Conservation (phyloP, 2,888 invertebrate genomes). For the Nephrotoma flavescens region DNA sequence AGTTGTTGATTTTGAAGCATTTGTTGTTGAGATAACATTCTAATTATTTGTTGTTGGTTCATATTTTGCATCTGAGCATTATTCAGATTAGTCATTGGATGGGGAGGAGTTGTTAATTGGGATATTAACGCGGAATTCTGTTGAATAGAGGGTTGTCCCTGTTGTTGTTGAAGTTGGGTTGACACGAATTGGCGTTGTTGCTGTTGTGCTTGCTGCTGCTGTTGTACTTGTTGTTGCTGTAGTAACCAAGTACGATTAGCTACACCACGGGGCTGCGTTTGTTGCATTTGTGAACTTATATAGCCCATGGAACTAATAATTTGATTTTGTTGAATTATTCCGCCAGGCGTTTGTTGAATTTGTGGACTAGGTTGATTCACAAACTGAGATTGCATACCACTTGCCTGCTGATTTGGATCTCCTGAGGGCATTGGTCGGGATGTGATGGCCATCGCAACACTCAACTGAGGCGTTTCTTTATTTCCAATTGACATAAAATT, state of each 20-base stretch:
- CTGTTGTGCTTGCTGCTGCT: conserved; percentile 2
- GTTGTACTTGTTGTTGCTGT: neutral
- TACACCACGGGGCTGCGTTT: too few relatives aligned
- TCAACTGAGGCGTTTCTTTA: too few relatives aligned
- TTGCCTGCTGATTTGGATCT: neutral
- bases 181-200: conserved; percentile 14
- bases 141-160: conserved; percentile 15
- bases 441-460: too few relatives aligned
- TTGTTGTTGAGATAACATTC: conserved; percentile 14
- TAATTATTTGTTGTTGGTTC: conserved; percentile 14
- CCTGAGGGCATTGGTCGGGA: neutral
- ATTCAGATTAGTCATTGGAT: conserved; percentile 17
- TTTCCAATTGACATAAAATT: conserved; percentile 15
- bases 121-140: conserved; percentile 40
- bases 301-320: neutral
- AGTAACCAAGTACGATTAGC: too few relatives aligned
- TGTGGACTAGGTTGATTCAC: neutral
- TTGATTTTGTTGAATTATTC: neutral
- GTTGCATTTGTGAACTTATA: neutral
- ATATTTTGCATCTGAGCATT: conserved; percentile 9
- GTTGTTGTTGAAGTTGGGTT: conserved; percentile 9
- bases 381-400: too few relatives aligned
- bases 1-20: conserved; percentile 25
- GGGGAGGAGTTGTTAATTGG: conserved; percentile 43
- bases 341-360: neutral